phyloP scores from a whole-genome alignment of 2,888 invertebrate genomes.

The Pollenia angustigena region DNA sequence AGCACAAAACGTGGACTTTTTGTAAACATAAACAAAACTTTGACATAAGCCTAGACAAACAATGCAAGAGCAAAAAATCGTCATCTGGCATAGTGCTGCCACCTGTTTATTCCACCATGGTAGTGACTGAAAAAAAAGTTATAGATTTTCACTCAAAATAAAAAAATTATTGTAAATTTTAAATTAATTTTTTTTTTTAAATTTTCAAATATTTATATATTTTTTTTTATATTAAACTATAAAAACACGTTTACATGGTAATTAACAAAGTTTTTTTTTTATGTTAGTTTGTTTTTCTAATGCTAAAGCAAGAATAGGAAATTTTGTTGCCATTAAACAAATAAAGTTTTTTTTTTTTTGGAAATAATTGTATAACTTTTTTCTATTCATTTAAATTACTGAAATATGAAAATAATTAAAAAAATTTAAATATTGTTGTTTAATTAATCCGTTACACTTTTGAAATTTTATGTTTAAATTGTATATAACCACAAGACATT shows the following conservation, averaged over 20 bases:
- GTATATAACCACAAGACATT: neutral
- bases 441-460: neutral
- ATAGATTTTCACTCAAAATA: neutral
- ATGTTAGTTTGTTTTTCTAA: conserved; percentile 2
- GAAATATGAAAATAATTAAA: too few relatives aligned
- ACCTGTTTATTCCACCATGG: too few relatives aligned
- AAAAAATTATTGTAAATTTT: neutral
- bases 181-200: neutral
- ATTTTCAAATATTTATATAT: conserved; percentile 1
- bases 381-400: neutral
- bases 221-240: conserved; percentile 18
- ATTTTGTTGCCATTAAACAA: neutral
- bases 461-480: neutral
- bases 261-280: conserved; percentile 24
- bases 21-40: too few relatives aligned
- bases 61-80: too few relatives aligned
- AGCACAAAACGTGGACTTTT: too few relatives aligned
- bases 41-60: too few relatives aligned
- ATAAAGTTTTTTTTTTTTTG: conserved; percentile 12
- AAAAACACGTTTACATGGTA: neutral
- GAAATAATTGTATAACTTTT: conserved; percentile 51
- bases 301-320: conserved; percentile 22
- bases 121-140: neutral
- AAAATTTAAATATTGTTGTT: too few relatives aligned
- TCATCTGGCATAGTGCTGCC: too few relatives aligned